These are phyloP conservation scores for Gastrophysa polygoni DNA, from an alignment of 2,888 invertebrate genomes.

Conservation along the genomic window DNA sequence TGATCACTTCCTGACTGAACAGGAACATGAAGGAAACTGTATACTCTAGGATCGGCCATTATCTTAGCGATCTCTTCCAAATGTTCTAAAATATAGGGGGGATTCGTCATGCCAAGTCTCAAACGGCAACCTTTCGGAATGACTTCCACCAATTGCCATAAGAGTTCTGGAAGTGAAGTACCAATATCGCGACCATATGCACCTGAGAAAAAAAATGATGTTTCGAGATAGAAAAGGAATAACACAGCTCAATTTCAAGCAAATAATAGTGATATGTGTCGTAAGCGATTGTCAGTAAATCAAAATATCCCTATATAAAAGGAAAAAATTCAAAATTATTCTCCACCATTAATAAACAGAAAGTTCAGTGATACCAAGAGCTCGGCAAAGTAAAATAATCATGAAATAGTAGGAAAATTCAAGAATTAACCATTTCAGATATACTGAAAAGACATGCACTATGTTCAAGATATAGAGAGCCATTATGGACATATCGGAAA, in stretches of 20 bases:
- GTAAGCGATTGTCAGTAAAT: too few relatives aligned
- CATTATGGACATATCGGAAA: too few relatives aligned
- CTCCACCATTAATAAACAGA: too few relatives aligned
- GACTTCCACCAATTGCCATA: conserved; percentile 82
- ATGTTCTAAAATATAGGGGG: conserved; percentile 96
- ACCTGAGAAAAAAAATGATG: conserved; percentile 59
- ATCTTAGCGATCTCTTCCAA: conserved; percentile 87
- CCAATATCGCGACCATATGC: conserved; percentile 97
- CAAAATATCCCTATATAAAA: too few relatives aligned
- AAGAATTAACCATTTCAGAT: too few relatives aligned
- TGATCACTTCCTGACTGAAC: conserved; percentile 97
- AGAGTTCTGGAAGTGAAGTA: conserved; percentile 81
- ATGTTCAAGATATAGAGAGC: too few relatives aligned
- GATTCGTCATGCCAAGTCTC: conserved; percentile 97
- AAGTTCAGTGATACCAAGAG: too few relatives aligned
- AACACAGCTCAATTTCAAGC: neutral
- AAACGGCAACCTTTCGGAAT: conserved; percentile 78
- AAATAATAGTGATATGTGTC: neutral
- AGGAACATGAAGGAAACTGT: conserved; percentile 95
- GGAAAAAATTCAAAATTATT: too few relatives aligned
- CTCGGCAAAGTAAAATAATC: too few relatives aligned
- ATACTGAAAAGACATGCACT: too few relatives aligned
- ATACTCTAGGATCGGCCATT: conserved; percentile 86
- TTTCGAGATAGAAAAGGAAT: too few relatives aligned
- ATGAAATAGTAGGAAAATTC: too few relatives aligned